Evolutionary conservation across 1,140 invertebrate genomes (phyloP), one percentile per base, ranked within the genome.

Genomic region (Ctenoplectra terminalis): DNA sequence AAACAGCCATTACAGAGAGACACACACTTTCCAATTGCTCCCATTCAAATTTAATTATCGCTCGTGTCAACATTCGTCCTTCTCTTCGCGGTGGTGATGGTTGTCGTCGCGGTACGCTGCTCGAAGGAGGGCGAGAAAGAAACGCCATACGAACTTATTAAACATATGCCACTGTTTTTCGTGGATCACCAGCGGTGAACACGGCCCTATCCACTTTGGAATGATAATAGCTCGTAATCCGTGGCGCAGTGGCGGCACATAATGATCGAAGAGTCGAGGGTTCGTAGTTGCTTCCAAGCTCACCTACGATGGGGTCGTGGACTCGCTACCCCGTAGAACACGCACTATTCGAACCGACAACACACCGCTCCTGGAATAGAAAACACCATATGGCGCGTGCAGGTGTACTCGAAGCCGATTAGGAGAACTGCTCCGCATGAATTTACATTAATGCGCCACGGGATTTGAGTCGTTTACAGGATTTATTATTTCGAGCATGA

Each of bases 181-280:
- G 85, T 70, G 54, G 74, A 77, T 60, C 40, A 64, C 61, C 72
- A n/a, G 31, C 54, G n/a, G 61, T 54, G 76, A 73, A 91, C 88
- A 89, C 52, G 52, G 34, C 34, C 34, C 34, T 90, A 89, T 89
- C 90, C 81, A 91, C 87, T 91, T 83, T 71, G 81, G 89, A 93
- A 92, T 92, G 91, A 94, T 94, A 93, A 93, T 93, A 87, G 90
- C 87, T 91, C 88, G 90, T 93, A 93, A 93, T 94, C 93, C 88
- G 89, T 92, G 84, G n/a, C 56, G 89, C 92, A 83, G n/a, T 46
- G 72, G 56, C 77, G 72, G 37, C 69, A 76, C 61, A 75, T 81
- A 87, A 87, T 82, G 81, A 87, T 88, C 73, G 71, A 79, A 81
- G 67, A 85, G 86, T 78, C 54, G 87, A 83, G 72, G 80, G 87